Percentiles rank a stretch among this genome's conserved stretches.
Conservation (phyloP, 2,797 vertebrate species). For the Chloroceryle amazona region DNA sequence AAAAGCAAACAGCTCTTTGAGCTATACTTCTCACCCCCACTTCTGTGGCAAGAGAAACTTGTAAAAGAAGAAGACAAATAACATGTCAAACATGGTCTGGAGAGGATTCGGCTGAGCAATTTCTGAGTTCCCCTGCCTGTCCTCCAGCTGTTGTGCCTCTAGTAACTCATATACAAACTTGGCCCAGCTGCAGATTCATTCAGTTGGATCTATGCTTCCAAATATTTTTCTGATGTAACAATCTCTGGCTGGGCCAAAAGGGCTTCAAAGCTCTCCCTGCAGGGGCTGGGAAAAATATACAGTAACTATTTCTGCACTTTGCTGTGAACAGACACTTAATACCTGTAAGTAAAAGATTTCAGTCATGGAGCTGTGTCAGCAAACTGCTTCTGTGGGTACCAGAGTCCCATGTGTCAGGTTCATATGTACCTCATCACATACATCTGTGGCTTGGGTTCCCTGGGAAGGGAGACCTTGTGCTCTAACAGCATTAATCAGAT, state of each 20-base stretch:
- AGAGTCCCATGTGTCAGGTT: background rate
- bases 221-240: conserved; percentile 49
- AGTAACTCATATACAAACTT: conserved; percentile 45
- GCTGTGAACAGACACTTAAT: background rate
- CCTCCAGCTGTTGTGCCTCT: conserved; percentile 72
- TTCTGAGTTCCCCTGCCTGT: conserved; percentile 66
- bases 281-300: background rate
- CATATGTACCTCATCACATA: background rate
- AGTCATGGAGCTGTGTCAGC: background rate
- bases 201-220: conserved; percentile 52
- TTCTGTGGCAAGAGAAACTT: conserved; percentile 71
- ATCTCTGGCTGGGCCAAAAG: background rate
- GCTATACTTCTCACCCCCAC: conserved; percentile 40
- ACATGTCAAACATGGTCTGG: conserved; percentile 74
- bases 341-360: conserved; percentile 9
- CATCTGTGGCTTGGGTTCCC: background rate
- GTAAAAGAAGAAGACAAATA: conserved; percentile 77
- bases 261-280: conserved; percentile 11
- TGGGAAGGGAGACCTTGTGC: background rate
- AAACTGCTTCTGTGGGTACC: background rate
- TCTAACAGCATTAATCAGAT: background rate
- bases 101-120: conserved; percentile 67
- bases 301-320: background rate
- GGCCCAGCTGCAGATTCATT: conserved; percentile 36
- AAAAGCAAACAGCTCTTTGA: conserved; percentile 71